A percentile compares a stretch with the other conserved stretches of the same genome.
These are phyloP conservation scores for Naso thynnoides DNA, from an alignment of 2,797 vertebrate genomes.

Conservation along the genomic window DNA sequence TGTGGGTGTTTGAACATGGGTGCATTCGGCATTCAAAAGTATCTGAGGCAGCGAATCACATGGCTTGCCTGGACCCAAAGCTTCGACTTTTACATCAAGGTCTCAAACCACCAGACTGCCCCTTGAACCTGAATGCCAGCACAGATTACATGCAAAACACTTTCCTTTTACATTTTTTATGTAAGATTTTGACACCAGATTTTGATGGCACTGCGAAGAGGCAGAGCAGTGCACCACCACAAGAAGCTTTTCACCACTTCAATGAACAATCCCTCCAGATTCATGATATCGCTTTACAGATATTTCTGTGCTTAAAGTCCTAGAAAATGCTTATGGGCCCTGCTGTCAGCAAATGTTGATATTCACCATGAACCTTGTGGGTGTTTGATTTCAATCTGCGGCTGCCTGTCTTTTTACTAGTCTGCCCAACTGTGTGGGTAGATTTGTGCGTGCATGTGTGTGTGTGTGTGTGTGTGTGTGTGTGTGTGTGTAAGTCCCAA, in stretches of 20 bases:
- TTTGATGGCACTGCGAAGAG: conserved; percentile 31
- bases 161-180: conserved; percentile 19
- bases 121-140: conserved; percentile 23
- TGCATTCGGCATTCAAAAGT: conserved; percentile 5
- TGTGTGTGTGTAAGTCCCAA: not conserved
- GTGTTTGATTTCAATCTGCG: conserved; percentile 50
- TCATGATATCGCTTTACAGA: conserved; percentile 51
- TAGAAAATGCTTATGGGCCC: conserved; percentile 36
- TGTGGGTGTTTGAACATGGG: not conserved
- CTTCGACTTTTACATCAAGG: conserved; percentile 29
- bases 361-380: conserved; percentile 37
- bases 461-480: not conserved
- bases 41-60: conserved; percentile 17
- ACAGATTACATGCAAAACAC: conserved; percentile 14
- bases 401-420: conserved; percentile 16
- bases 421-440: not conserved
- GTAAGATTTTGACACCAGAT: conserved; percentile 35
- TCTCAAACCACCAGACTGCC: conserved; percentile 33
- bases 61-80: conserved; percentile 14
- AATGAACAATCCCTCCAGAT: conserved; percentile 55
- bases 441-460: not conserved
- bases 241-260: conserved; percentile 54
- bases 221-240: conserved; percentile 8
- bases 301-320: conserved; percentile 44
- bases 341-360: conserved; percentile 51